Evolutionary conservation across 2,113 vertebrate genomes (phyloP).

Genomic region (Callionymus lyra): DNA sequence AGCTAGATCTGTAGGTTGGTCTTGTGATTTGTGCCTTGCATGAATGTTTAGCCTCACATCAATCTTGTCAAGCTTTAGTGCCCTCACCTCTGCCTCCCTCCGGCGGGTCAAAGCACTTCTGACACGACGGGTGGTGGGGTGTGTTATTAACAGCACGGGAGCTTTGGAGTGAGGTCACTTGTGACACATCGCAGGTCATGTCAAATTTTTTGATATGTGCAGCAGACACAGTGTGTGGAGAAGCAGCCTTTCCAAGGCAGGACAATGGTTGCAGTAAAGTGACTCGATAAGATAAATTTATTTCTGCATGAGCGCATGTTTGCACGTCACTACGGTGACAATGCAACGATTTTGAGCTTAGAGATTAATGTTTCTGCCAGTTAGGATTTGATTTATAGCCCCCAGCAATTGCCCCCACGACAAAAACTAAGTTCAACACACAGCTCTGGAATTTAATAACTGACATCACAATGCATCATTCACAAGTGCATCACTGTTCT

Average conservation of each 20-base stretch:
- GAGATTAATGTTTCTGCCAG: constrained; percentile 13
- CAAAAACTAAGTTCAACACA: no score
- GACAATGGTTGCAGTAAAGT: constrained; percentile 18
- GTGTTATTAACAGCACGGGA: constrained; percentile 33
- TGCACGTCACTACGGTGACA: no score
- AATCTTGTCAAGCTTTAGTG: background rate
- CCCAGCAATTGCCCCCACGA: no score
- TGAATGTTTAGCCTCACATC: background rate
- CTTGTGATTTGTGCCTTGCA: background rate
- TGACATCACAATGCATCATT: no score
- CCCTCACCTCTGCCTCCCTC: background rate
- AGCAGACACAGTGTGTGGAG: constrained; percentile 5
- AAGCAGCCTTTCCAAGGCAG: constrained; percentile 31
- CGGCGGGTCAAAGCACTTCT: constrained; percentile 8
- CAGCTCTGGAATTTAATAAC: no score
- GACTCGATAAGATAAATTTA: constrained; percentile 22
- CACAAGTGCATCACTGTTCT: no score
- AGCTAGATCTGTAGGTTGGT: no score
- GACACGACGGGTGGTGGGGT: constrained; percentile 22
- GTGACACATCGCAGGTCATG: constrained; percentile 29
- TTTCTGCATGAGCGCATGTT: no score
- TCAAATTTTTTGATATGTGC: constrained; percentile 38
- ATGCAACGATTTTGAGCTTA: constrained; percentile 1
- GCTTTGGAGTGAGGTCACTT: constrained; percentile 33
- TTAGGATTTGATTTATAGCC: no score